phyloP scores from a whole-genome alignment of 2,113 vertebrate genomes.

The Terrapene triunguis region DNA sequence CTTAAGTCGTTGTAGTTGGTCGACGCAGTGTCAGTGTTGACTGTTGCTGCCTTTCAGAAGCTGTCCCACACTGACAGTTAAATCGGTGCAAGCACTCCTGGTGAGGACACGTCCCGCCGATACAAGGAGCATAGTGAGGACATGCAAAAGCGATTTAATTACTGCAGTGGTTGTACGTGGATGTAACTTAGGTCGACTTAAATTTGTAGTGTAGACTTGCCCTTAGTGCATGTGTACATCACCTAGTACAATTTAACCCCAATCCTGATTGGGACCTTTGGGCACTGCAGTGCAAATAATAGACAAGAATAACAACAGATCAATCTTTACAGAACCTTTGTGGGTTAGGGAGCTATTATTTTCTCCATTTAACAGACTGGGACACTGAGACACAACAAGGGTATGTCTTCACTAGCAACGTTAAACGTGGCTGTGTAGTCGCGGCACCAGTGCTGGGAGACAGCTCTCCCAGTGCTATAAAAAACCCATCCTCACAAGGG shows the following conservation, averaged over 20 bases:
- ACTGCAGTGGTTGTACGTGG: neutral
- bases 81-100: neutral
- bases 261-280: neutral
- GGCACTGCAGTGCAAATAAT: accelerated
- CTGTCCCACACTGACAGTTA: neutral
- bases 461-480: too few relatives aligned
- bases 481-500: too few relatives aligned
- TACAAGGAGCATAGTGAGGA: neutral
- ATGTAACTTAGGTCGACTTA: neutral
- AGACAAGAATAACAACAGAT: neutral
- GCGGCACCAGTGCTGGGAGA: too few relatives aligned
- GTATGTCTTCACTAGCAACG: too few relatives aligned
- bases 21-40: neutral
- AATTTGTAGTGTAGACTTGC: neutral
- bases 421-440: too few relatives aligned
- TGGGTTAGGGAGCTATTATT: neutral
- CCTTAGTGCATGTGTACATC: neutral
- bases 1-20: neutral
- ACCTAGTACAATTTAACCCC: neutral
- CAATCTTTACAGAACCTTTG: neutral
- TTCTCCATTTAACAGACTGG: accelerated
- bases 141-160: neutral
- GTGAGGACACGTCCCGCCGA: accelerated
- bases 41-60: neutral
- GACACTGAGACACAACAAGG: neutral